Conservation (phyloP, 2,797 vertebrate species). For the Danio kyathit region DNA sequence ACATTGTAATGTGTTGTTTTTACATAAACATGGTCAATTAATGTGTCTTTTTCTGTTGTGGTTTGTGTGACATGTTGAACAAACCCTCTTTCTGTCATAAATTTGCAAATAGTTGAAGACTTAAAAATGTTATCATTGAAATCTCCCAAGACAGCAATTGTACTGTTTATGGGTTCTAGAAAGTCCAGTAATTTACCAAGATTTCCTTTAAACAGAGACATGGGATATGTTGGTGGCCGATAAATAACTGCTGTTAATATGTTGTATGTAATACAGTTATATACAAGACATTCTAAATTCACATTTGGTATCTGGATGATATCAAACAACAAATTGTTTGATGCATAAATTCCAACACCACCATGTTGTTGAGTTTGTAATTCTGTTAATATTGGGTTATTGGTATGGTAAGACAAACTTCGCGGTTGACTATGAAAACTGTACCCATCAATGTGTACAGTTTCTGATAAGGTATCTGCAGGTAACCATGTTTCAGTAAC, state of each 20-base stretch:
- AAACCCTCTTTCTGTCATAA: slow-evolving; percentile 18
- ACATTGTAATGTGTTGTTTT: too few species aligned
- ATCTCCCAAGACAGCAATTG: slow-evolving; percentile 17
- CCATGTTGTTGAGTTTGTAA: slow-evolving; percentile 22
- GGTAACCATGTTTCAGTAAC: slow-evolving; percentile 32
- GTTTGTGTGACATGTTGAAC: not conserved
- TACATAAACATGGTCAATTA: too few species aligned
- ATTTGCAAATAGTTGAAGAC: not conserved
- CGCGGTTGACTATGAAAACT: not conserved
- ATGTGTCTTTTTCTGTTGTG: slow-evolving; percentile 33
- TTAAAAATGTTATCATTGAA: slow-evolving; percentile 28
- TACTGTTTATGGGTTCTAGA: not conserved
- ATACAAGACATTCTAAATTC: slow-evolving; percentile 17
- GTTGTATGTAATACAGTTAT: not conserved
- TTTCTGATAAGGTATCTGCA: not conserved
- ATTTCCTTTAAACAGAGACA: slow-evolving; percentile 1
- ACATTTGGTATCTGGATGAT: slow-evolving; percentile 1
- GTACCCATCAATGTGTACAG: slow-evolving; percentile 1
- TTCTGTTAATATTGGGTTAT: slow-evolving; percentile 1
- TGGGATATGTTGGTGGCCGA: slow-evolving; percentile 31
- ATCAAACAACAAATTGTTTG: not conserved
- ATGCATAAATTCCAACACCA: slow-evolving; percentile 28
- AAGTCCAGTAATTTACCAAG: not conserved
- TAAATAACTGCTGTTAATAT: slow-evolving; percentile 21
- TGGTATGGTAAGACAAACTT: not conserved